Evolutionary conservation across 2,113 vertebrate species (phyloP).

Genomic region (Arvicanthis niloticus): DNA sequence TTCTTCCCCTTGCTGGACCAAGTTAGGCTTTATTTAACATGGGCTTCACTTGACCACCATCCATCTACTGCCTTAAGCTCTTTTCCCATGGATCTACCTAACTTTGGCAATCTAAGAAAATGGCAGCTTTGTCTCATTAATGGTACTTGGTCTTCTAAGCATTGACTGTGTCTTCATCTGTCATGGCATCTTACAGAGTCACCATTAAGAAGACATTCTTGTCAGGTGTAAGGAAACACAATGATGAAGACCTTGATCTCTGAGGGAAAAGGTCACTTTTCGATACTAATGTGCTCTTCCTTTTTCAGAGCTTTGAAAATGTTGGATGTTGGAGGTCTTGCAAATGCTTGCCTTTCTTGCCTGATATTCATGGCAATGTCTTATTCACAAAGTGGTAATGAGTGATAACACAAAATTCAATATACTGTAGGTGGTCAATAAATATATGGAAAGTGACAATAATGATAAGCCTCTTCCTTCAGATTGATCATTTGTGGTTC

Average conservation of each 20-base stretch:
- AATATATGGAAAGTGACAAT: not conserved
- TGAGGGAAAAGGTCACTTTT: not conserved
- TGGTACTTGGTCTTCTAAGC: not conserved
- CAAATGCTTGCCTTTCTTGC: not conserved
- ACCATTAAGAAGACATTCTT: not conserved
- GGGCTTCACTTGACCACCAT: not conserved
- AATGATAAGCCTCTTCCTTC: not conserved
- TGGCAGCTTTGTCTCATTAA: not conserved
- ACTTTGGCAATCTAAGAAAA: not conserved
- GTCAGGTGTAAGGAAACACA: not conserved
- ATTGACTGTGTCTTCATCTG: not conserved
- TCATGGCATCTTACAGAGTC: not conserved
- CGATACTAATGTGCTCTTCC: not conserved
- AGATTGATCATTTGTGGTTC: not conserved
- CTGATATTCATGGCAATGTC: not conserved
- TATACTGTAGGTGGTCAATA: not conserved
- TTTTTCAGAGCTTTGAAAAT: not conserved
- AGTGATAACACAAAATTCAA: not conserved
- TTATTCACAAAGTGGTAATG: not conserved
- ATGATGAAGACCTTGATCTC: not conserved
- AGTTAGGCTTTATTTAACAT: not conserved
- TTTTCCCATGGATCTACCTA: not conserved
- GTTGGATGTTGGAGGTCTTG: not conserved
- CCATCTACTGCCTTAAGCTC: not conserved
- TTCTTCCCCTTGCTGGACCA: rapidly evolving